Evolutionary conservation across 2,113 vertebrate species (phyloP).

Genomic region (Poicephalus gulielmi): DNA sequence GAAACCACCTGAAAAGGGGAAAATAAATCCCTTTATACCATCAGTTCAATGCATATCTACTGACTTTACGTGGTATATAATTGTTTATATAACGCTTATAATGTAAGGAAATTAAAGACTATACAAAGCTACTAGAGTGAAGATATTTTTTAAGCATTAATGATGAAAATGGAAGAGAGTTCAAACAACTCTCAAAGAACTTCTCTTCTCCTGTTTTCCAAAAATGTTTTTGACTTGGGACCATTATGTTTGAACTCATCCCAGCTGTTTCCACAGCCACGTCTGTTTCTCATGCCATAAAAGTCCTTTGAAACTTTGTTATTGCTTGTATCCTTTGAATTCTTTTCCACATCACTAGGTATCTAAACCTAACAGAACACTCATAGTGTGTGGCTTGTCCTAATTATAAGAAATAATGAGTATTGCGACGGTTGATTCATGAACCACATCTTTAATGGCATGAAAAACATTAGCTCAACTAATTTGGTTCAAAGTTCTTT

Average conservation of each 20-base stretch:
- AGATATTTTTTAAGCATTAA: background rate
- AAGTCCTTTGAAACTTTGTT: background rate
- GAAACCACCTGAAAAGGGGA: background rate
- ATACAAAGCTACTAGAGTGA: background rate
- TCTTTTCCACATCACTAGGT: background rate
- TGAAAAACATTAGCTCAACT: background rate
- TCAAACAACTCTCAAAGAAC: background rate
- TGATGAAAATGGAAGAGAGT: background rate
- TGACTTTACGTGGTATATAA: background rate
- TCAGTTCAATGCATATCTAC: background rate
- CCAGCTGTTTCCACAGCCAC: background rate
- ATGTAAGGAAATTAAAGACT: background rate
- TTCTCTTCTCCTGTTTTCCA: background rate
- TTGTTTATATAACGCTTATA: background rate
- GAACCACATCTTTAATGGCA: background rate
- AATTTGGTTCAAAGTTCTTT: background rate
- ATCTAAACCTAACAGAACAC: background rate
- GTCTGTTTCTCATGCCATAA: background rate
- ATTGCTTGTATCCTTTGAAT: background rate
- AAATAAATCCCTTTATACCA: background rate
- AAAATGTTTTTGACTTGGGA: background rate
- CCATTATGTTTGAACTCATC: background rate
- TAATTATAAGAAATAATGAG: slow-evolving; percentile 1
- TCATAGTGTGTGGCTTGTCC: background rate
- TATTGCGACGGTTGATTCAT: background rate